phyloP scores from a whole-genome alignment of 1,140 invertebrate genomes.

The Sweltsa coloradensis region DNA sequence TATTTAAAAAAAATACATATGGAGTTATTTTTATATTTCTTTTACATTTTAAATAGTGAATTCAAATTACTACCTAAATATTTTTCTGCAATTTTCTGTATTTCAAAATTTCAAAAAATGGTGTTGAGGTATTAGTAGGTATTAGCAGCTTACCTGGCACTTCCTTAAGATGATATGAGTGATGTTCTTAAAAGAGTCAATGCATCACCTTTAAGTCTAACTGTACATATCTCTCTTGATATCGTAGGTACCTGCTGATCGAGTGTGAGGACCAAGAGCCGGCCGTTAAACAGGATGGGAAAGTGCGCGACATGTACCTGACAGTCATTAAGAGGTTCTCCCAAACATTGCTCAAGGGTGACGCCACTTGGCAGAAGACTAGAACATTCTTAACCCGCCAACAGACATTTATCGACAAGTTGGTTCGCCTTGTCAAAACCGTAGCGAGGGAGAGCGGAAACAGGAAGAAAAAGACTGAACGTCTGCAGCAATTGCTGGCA shows the following conservation, averaged over 20 bases:
- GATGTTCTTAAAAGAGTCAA: too few species aligned
- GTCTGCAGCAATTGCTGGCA: slow-evolving; percentile 66
- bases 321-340: slow-evolving; percentile 81
- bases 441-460: slow-evolving; percentile 88
- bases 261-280: slow-evolving; percentile 75
- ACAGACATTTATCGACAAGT: slow-evolving; percentile 80
- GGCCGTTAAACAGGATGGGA: slow-evolving; percentile 55
- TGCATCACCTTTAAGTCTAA: not conserved
- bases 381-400: slow-evolving; percentile 64
- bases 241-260: slow-evolving; percentile 68
- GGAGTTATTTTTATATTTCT: too few species aligned
- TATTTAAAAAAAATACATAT: too few species aligned
- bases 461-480: slow-evolving; percentile 82
- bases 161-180: too few species aligned
- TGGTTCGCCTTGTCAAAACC: slow-evolving; percentile 80
- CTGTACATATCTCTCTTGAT: too few species aligned
- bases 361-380: slow-evolving; percentile 52
- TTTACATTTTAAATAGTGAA: too few species aligned
- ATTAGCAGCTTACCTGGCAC: too few species aligned
- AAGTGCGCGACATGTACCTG: slow-evolving; percentile 74
- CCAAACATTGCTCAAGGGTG: slow-evolving; percentile 41
- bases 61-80: too few species aligned
- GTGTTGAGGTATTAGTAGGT: too few species aligned
- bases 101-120: too few species aligned
- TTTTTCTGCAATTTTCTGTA: too few species aligned